Base-by-base conservation (phyloP, 37 sponge, comb jelly and placozoan genomes). In the Halisarca cf. caerulea region DNA sequence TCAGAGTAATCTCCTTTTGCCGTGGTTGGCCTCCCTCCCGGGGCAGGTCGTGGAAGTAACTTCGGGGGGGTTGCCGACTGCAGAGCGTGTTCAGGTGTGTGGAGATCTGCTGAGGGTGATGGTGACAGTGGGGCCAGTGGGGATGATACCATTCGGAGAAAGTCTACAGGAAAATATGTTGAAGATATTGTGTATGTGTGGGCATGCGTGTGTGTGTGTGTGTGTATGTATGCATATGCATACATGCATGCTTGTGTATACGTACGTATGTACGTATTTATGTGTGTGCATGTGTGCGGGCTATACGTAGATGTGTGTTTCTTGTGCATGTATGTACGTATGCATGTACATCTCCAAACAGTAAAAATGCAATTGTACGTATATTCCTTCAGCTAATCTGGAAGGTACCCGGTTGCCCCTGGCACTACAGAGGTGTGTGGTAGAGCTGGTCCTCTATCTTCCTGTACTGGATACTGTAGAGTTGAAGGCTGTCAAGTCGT, bases 21-120 rank as follows among this genome's bases (percentile, higher is more conserved):
- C 77, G 18, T 74, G 77, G 77, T 41, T 74, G 45, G 43, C 6
- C 44, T 74, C 77, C 42, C 45, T 74, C 17, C 77, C 77, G 1
- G 43, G 25, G 77, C 77, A 74, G 45, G 2, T 74, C 0, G 77
- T 74, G 44, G 42, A 44, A 25, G n/a, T 74, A 9, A 23, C 42
- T 0, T 41, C 24, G n/a, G 24, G 6, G 24, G 69, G 33, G 17
- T 34, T 30, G 17, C 33, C 30, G 1, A 27, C 32, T 6, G 45
- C 38, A 1, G 64, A 62, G 7, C 6, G 6, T 6, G 6, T 20
- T 7, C 18, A 62, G 30, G 51, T 47, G 51, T 74, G 77, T 39
- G 24, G 38, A 20, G 7, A 9, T n/a, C 77, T 74, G 21, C 45
- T 74, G 25, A n/a, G 36, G 20, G 24, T 41, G 3, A 74, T 74